Evolutionary conservation across 2,888 invertebrate genomes (phyloP), one percentile per base, ranked within the genome.

Genomic region (Protophormia terraenovae): DNA sequence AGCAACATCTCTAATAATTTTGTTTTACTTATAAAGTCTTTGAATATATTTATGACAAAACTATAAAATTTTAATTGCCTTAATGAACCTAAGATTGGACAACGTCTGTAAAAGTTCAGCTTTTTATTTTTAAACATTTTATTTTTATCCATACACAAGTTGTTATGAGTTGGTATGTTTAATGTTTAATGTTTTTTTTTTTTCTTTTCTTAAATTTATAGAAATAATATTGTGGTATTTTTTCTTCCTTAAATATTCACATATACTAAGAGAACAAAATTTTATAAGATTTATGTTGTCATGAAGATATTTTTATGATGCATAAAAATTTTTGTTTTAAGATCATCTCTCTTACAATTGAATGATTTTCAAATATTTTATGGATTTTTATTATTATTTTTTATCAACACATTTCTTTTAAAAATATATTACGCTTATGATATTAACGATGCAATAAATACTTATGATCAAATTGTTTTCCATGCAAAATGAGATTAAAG

Each of bases 271-370:
- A 76, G 22, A 58, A 16, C 24, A 35, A 69, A 53, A 35, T 35
- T 66, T 41, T 55, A 53, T 19, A 64, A 78, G 58, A 83, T 78
- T 79, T 83, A 83, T 83, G 55, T 78, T 62, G 73, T 73, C 73
- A 41, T 69, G 78, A 83, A 62, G 78, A 83, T 69, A 64, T 41
- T 62, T 83, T 83, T 69, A 78, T 83, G 60, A 62, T 53, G 50
- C 72, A 73, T 67, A 67, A 83, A 78, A 35, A 73, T 19, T 76
- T 69, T 77, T 66, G 47, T 47, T 76, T 83, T 66, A 66, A 77
- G 55, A 72, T 72, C 71, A 66, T 47, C 72, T 45, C 27, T 38
- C 32, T 72, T 53, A 45, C 72, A 72, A 45, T 53, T 45, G 62
- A 72, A 50, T 71, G 69, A 27, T 27, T 71, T 71, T 35, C 0